Evolutionary conservation across 2,888 invertebrate genomes (phyloP), one percentile per base, ranked within the genome.

Genomic region (Amiota communis): DNA sequence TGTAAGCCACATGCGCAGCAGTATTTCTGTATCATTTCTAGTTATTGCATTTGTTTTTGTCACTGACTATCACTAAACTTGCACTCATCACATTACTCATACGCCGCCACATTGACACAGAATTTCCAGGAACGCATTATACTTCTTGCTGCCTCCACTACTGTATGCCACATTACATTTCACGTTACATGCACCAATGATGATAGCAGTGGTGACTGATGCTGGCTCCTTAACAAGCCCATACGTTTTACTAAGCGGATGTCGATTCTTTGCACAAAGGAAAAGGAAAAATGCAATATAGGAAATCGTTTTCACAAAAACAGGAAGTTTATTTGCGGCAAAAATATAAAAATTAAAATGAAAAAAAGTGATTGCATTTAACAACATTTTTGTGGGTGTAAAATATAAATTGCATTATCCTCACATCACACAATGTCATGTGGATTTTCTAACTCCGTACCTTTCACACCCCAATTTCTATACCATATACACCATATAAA

Each of bases 231-330:
- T 36, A 36, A 36, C 36, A 36, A 36, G 6, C 36, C 69, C 20
- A 69, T 17, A 67, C 56, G 46, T 46, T 61, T 63, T 56, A 73
- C n/a, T 17, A 74, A 74, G 74, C 88, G 87, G 88, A 87, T 88
- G 87, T 83, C 80, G 81, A 85, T 83, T 86, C 86, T 84, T 86
- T 79, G 80, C 81, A 79, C 76, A 81, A 75, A 87, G 88, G 88
- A 88, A 88, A 82, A 82, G 87, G 84, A 85, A 88, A 36, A 88
- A 87, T 88, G 87, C 87, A 88, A 88, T 88, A 85, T 84, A 87
- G 88, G 88, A 88, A 88, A 88, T 88, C 88, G 87, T 87, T 87
- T 88, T 86, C 82, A 83, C 82, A 86, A 78, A 81, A 81, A 79
- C 85, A 80, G 84, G 81, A 83, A 83, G 84, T 85, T 81, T 82